These are phyloP conservation scores for Dicroscelio sp. DNA, from an alignment of 2,888 invertebrate species.

Conservation along the genomic window DNA sequence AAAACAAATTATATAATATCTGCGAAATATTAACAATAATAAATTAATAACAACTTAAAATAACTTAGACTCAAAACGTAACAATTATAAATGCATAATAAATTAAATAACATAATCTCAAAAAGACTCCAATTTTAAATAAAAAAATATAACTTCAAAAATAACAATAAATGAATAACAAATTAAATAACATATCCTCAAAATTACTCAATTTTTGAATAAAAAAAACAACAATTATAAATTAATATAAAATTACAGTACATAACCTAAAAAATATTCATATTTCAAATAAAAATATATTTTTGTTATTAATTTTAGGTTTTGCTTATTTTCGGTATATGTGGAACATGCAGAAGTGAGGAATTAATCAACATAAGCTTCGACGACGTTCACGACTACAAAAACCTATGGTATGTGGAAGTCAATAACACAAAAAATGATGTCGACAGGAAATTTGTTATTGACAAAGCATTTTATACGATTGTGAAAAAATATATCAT, in stretches of 20 bases:
- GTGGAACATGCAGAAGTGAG: not conserved
- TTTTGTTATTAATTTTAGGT: not conserved
- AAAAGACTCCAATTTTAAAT: no score
- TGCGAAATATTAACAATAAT: no score
- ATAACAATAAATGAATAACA: no score
- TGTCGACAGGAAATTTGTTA: not conserved
- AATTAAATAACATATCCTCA: no score
- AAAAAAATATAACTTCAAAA: no score
- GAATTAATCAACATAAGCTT: not conserved
- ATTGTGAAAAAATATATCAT: slow-evolving; percentile 6
- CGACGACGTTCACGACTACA: slow-evolving; percentile 10
- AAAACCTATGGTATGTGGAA: not conserved
- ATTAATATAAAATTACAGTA: not conserved
- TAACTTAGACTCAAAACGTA: no score
- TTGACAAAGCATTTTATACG: not conserved
- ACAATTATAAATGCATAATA: no score
- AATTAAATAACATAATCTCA: no score
- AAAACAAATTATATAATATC: no score
- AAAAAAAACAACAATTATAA: no score
- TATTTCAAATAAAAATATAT: not conserved
- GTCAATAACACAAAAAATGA: slow-evolving; percentile 6
- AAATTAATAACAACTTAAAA: no score
- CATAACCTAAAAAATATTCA: not conserved
- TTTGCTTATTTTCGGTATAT: not conserved
- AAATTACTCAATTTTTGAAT: no score